phyloP scores from a whole-genome alignment of 1,140 invertebrate genomes.

The Ceratitis capitata region DNA sequence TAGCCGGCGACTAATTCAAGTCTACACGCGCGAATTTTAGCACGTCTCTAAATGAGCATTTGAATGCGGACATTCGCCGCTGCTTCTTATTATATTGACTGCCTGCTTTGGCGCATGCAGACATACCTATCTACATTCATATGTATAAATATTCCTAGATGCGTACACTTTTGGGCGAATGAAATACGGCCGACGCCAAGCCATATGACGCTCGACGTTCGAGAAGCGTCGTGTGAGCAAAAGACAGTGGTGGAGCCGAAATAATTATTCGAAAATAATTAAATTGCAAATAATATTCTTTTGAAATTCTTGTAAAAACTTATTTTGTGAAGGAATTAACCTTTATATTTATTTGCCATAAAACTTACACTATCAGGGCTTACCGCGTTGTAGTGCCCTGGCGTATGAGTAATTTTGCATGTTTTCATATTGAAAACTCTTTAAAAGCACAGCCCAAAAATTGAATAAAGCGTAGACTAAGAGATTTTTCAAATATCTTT shows the following conservation, averaged over 20 bases:
- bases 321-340: too few species aligned
- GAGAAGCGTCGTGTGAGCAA: background rate
- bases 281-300: too few species aligned
- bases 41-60: background rate
- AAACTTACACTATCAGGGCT: too few species aligned
- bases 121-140: background rate
- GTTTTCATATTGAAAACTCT: too few species aligned
- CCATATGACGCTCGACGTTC: background rate
- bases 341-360: too few species aligned
- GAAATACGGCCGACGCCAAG: background rate
- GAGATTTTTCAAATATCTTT: too few species aligned
- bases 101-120: background rate
- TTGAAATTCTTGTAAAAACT: too few species aligned
- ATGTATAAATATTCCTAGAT: background rate
- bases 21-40: conserved; percentile 6
- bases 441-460: too few species aligned
- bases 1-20: conserved; percentile 25
- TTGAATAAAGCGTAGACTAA: too few species aligned
- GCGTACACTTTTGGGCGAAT: background rate
- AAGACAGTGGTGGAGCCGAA: background rate
- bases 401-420: too few species aligned
- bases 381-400: too few species aligned
- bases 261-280: too few species aligned
- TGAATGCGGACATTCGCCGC: conserved; percentile 21
- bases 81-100: conserved; percentile 12